A percentile compares a stretch with the other conserved stretches of the same genome.
These are phyloP conservation scores for Trichacis sp. DNA, from an alignment of 2,888 invertebrate species.

Conservation along the genomic window DNA sequence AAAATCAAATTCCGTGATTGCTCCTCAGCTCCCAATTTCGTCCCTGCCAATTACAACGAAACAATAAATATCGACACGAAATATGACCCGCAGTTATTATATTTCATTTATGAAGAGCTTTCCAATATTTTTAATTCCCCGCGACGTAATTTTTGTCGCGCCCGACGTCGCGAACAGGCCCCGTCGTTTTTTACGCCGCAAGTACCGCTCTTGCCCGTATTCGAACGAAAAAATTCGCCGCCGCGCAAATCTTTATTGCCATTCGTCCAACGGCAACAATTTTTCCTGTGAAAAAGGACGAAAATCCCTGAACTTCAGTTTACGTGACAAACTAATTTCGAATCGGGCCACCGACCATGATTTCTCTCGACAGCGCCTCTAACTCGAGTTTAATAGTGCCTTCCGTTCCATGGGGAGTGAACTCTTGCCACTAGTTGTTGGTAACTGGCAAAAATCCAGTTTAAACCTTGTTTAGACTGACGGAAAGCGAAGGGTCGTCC, in stretches of 20 bases:
- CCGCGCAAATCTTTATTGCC: too few species aligned
- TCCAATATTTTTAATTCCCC: too few species aligned
- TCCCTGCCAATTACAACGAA: too few species aligned
- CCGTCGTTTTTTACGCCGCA: too few species aligned
- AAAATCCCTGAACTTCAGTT: slow-evolving; percentile 34
- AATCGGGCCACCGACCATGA: slow-evolving; percentile 35
- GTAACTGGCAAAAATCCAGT: slow-evolving; percentile 59
- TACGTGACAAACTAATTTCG: slow-evolving; percentile 44
- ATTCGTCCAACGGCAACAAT: slow-evolving; percentile 44
- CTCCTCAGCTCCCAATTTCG: too few species aligned
- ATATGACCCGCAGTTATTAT: too few species aligned
- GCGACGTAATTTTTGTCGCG: too few species aligned
- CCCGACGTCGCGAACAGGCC: too few species aligned
- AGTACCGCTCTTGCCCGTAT: too few species aligned
- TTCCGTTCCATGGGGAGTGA: slow-evolving; percentile 41
- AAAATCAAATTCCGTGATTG: too few species aligned
- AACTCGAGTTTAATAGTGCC: slow-evolving; percentile 52
- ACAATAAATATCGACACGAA: too few species aligned
- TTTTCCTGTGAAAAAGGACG: slow-evolving; percentile 28
- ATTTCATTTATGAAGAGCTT: too few species aligned
- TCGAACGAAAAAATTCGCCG: not conserved
- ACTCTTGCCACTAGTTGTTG: slow-evolving; percentile 43
- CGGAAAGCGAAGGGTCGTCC: slow-evolving; percentile 31
- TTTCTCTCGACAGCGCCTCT: slow-evolving; percentile 38
- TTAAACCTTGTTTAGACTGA: slow-evolving; percentile 53